phyloP scores from a whole-genome alignment of 92 coral and sea anemone genomes.

The Zoanthus solanderi region DNA sequence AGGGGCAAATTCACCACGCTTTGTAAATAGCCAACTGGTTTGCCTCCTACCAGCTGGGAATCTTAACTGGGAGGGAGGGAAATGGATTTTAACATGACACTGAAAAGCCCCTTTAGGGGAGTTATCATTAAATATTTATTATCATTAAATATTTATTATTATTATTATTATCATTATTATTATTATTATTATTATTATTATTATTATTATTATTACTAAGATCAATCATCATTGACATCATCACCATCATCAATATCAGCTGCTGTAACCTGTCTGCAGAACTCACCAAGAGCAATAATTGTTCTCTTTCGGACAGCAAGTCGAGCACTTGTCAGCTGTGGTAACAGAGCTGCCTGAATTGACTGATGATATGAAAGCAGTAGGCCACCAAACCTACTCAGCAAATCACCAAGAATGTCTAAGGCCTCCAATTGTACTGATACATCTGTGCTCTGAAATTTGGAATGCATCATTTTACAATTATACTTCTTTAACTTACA shows the following conservation, averaged over 20 bases:
- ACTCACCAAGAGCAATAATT: constrained; percentile 91
- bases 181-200: not conserved
- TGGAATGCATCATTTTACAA: too few species aligned
- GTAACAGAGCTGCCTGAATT: constrained; percentile 87
- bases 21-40: too few species aligned
- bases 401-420: constrained; percentile 96
- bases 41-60: too few species aligned
- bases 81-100: too few species aligned
- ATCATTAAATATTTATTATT: not conserved
- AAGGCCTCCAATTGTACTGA: constrained; percentile 97
- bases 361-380: constrained; percentile 96
- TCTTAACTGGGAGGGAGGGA: too few species aligned
- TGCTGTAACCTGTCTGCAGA: not conserved
- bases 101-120: too few species aligned
- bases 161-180: not conserved
- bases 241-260: not conserved
- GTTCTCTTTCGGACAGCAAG: constrained; percentile 97
- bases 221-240: not conserved
- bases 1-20: not conserved
- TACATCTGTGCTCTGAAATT: constrained; percentile 88
- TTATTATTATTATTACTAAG: not conserved
- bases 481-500: not conserved
- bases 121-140: too few species aligned
- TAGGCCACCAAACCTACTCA: constrained; percentile 97
- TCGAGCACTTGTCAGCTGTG: constrained; percentile 94